A percentile compares a stretch with the other conserved stretches of the same genome.
These are phyloP conservation scores for Diarsia dahlii DNA, from an alignment of 2,888 invertebrate species.

Conservation along the genomic window DNA sequence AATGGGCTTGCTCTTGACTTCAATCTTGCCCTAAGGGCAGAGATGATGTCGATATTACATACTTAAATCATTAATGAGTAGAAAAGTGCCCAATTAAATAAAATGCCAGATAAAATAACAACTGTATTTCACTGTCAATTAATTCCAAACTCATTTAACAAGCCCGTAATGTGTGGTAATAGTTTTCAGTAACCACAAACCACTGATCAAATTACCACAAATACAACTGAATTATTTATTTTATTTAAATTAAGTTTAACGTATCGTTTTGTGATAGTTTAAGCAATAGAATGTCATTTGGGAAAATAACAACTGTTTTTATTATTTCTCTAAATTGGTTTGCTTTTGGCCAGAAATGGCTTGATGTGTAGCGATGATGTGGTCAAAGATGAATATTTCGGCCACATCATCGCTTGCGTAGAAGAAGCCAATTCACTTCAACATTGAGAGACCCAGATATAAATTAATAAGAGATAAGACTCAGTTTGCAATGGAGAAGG, in stretches of 20 bases:
- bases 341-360: background rate
- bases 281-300: background rate
- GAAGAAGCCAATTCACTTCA: background rate
- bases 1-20: no score
- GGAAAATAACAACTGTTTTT: background rate
- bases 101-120: background rate
- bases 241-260: background rate
- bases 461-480: background rate
- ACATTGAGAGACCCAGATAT: background rate
- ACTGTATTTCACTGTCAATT: background rate
- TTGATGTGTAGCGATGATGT: background rate
- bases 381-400: no score
- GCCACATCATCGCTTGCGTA: background rate
- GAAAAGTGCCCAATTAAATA: background rate
- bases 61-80: background rate
- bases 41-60: no score
- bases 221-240: background rate
- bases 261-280: constrained; percentile 1
- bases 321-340: background rate
- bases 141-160: constrained; percentile 20
- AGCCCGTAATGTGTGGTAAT: background rate
- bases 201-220: constrained; percentile 1
- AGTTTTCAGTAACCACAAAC: constrained; percentile 1
- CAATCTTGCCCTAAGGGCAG: no score
- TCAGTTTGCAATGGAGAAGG: background rate